phyloP scores from a whole-genome alignment of 2,888 invertebrate genomes.

The Agrotis segetum region DNA sequence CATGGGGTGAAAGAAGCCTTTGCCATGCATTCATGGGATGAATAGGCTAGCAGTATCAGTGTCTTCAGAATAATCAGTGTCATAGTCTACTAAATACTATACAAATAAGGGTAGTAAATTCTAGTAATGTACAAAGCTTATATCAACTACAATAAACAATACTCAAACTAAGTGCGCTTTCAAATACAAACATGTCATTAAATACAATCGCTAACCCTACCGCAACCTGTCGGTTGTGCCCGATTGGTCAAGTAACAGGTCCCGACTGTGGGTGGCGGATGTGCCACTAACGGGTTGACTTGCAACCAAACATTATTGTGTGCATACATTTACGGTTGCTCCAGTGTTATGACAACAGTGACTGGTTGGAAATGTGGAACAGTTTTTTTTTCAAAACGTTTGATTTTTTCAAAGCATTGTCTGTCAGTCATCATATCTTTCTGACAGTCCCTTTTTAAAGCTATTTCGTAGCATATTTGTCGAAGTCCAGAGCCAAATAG shows the following conservation, averaged over 20 bases:
- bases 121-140: not conserved
- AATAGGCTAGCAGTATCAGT: too few relatives aligned
- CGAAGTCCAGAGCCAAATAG: too few relatives aligned
- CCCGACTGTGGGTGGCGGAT: constrained; percentile 75
- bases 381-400: not conserved
- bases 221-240: constrained; percentile 65
- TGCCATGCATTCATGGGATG: too few relatives aligned
- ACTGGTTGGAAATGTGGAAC: not conserved
- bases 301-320: constrained; percentile 35
- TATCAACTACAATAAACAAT: not conserved
- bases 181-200: constrained; percentile 17
- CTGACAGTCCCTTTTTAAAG: not conserved
- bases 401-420: too few relatives aligned
- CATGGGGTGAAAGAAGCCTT: too few relatives aligned
- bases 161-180: constrained; percentile 6
- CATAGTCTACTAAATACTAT: not conserved
- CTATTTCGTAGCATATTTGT: too few relatives aligned
- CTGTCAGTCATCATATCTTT: not conserved
- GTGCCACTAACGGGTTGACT: constrained; percentile 68
- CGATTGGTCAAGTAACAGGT: constrained; percentile 75
- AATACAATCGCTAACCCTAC: constrained; percentile 46
- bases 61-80: not conserved
- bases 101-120: not conserved
- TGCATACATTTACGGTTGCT: constrained; percentile 18
- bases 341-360: constrained; percentile 1